Conservation (phyloP, 1,140 invertebrate genomes). For the Oncopodura yosiiana region DNA sequence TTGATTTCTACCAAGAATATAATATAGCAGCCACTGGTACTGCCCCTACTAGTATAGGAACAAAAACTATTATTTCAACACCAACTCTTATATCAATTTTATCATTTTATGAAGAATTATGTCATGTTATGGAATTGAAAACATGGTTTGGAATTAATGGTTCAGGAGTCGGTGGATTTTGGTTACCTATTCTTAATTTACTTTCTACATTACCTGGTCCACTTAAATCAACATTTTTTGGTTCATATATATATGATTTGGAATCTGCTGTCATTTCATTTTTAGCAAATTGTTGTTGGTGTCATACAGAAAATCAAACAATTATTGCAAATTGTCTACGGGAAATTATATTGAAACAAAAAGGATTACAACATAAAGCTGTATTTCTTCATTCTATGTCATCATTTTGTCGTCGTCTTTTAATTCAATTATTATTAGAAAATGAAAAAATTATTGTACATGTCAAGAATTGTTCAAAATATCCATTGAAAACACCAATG, state of each 20-base stretch:
- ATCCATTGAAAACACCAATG: slow-evolving; percentile 18
- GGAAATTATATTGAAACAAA: slow-evolving; percentile 58
- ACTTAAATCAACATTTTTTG: slow-evolving; percentile 29
- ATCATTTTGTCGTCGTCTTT: slow-evolving; percentile 73
- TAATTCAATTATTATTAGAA: slow-evolving; percentile 73
- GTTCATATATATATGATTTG: slow-evolving; percentile 42
- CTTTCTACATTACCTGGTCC: slow-evolving; percentile 47
- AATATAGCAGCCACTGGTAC: too few species aligned
- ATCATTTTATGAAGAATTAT: slow-evolving; percentile 68
- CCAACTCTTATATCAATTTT: slow-evolving; percentile 46
- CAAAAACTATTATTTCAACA: slow-evolving; percentile 12
- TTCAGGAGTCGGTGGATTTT: slow-evolving; percentile 61
- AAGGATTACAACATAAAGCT: slow-evolving; percentile 47
- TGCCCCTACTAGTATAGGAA: too few species aligned
- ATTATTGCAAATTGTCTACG: slow-evolving; percentile 66
- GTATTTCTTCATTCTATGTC: slow-evolving; percentile 57
- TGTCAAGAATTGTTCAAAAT: slow-evolving; percentile 47
- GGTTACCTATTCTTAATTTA: slow-evolving; percentile 65
- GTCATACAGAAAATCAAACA: slow-evolving; percentile 73
- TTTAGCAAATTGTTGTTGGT: slow-evolving; percentile 66
- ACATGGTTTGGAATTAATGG: slow-evolving; percentile 78
- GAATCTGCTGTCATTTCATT: slow-evolving; percentile 65
- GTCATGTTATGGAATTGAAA: slow-evolving; percentile 65
- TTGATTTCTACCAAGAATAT: background rate
- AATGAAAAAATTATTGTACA: slow-evolving; percentile 70